A percentile compares a stretch with the other conserved stretches of the same genome.
Conservation (phyloP, 2,797 vertebrate species). For the Poecilia picta region DNA sequence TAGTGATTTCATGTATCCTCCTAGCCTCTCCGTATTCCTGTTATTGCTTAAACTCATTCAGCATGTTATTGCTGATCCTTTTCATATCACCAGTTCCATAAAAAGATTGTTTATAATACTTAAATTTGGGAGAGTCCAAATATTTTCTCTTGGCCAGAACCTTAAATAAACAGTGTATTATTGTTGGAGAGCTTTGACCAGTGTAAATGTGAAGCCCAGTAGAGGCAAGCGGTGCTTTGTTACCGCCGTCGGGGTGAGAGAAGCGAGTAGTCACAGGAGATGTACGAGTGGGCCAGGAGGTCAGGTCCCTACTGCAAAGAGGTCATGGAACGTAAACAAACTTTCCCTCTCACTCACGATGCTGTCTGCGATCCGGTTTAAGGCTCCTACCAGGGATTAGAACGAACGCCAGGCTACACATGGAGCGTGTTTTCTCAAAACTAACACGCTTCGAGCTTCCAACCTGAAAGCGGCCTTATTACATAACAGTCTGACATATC, state of each 20-base stretch:
- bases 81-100: conserved; percentile 70
- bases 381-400: conserved; percentile 34
- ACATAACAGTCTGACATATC: conserved; percentile 65
- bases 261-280: conserved; percentile 36
- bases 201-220: conserved; percentile 50
- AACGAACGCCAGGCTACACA: conserved; percentile 33
- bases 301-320: conserved; percentile 41
- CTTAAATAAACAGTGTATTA: conserved; percentile 81
- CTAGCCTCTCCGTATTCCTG: conserved; percentile 47
- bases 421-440: conserved; percentile 39
- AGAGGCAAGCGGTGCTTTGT: conserved; percentile 58
- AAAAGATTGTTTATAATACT: conserved; percentile 81
- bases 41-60: conserved; percentile 71
- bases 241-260: conserved; percentile 53
- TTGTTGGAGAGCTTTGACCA: conserved; percentile 75
- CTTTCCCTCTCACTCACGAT: conserved; percentile 40
- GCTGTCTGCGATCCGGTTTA: conserved; percentile 24
- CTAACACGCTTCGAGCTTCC: conserved; percentile 28
- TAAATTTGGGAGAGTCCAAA: conserved; percentile 82
- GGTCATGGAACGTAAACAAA: conserved; percentile 58
- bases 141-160: conserved; percentile 78
- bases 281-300: conserved; percentile 51
- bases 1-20: conserved; percentile 52
- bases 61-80: conserved; percentile 73
- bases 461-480: conserved; percentile 51